These are phyloP conservation scores for Trididemnum clinides DNA, from an alignment of 23 tunicate genomes.

Conservation along the genomic window DNA sequence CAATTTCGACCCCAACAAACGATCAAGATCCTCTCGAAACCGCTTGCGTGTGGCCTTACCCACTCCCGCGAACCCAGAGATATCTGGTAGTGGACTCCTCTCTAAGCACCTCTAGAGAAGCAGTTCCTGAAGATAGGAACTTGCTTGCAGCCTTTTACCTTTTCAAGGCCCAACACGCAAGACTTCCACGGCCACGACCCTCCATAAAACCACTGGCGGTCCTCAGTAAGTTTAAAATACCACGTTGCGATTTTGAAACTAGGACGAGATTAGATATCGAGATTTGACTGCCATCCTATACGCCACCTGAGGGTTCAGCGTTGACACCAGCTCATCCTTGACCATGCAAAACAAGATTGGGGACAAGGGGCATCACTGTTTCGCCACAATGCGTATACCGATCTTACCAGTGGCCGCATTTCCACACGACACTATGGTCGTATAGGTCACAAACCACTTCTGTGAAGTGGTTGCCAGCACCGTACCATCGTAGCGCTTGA, in stretches of 20 bases:
- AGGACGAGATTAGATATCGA: not conserved
- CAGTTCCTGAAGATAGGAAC: not conserved
- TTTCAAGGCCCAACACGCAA: not conserved
- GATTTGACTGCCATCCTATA: too few relatives aligned
- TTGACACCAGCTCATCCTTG: not conserved
- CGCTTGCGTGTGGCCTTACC: too few relatives aligned
- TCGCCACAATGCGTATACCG: not conserved
- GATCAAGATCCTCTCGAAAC: not conserved
- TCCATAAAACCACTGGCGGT: not conserved
- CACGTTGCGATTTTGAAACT: not conserved
- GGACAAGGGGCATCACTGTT: constrained; percentile 14
- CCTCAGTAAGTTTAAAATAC: not conserved
- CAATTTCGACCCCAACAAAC: constrained; percentile 15
- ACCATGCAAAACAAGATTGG: not conserved
- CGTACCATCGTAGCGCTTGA: not conserved
- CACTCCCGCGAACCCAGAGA: not conserved
- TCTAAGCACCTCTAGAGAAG: not conserved
- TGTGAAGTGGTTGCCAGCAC: not conserved
- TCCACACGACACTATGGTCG: not conserved
- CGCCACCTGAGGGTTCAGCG: not conserved
- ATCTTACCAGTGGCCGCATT: not conserved
- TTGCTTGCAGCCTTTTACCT: not conserved
- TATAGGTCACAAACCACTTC: not conserved
- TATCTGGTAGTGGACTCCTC: not conserved
- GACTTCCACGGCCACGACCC: not conserved